These are phyloP conservation scores for Disparrhopalites patrizii DNA, from an alignment of 2,888 invertebrate species.

Conservation along the genomic window DNA sequence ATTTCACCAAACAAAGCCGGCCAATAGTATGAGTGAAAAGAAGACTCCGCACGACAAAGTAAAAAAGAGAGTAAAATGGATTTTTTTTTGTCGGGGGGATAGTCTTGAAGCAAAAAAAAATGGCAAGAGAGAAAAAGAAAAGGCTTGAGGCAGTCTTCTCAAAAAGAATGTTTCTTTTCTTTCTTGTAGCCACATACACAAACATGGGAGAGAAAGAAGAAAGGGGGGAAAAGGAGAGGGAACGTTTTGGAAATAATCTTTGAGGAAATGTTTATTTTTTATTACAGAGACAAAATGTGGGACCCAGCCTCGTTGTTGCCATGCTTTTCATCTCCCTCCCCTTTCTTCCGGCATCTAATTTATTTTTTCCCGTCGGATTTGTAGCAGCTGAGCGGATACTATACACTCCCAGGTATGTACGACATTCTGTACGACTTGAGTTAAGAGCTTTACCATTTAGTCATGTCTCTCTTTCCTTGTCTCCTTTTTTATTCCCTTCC, in stretches of 20 bases:
- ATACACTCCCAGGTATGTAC: constrained; percentile 77
- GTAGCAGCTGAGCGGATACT: constrained; percentile 82
- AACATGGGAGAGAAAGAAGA: too few relatives aligned
- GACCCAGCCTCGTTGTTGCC: constrained; percentile 21
- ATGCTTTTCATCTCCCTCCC: constrained; percentile 59
- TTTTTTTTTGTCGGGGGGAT: too few relatives aligned
- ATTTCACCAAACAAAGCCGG: too few relatives aligned
- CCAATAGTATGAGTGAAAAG: too few relatives aligned
- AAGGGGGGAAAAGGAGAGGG: constrained; percentile 7
- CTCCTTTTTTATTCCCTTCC: too few relatives aligned
- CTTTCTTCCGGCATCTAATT: constrained; percentile 80
- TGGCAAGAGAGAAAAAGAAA: background rate
- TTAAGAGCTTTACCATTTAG: too few relatives aligned
- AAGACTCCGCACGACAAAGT: too few relatives aligned
- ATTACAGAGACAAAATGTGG: constrained; percentile 15
- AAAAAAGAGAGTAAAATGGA: too few relatives aligned
- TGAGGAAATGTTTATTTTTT: constrained; percentile 29
- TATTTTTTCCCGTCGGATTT: constrained; percentile 74
- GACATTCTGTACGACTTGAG: too few relatives aligned
- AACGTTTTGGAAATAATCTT: constrained; percentile 24
- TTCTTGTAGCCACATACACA: background rate
- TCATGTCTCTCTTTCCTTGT: too few relatives aligned
- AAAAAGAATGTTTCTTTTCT: constrained; percentile 1
- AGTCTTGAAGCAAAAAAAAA: too few relatives aligned
- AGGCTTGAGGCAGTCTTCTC: too few relatives aligned